Conservation (phyloP, 2,888 invertebrate species). For the Scaptomyza cyrtandrae region DNA sequence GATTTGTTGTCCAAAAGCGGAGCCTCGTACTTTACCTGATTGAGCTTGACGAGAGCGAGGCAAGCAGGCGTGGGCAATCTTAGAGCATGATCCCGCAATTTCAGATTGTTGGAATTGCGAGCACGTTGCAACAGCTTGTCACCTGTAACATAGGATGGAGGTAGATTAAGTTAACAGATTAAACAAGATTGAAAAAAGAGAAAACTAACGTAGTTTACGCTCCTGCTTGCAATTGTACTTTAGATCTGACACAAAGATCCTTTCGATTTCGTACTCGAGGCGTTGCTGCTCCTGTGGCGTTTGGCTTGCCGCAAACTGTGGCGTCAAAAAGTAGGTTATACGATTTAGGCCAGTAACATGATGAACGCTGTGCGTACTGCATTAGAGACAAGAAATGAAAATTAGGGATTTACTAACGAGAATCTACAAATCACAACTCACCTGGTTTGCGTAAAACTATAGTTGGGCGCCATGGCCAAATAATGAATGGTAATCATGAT, state of each 20-base stretch:
- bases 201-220: constrained; percentile 64
- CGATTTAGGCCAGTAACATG: constrained; percentile 90
- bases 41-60: constrained; percentile 46
- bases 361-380: constrained; percentile 84
- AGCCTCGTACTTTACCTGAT: constrained; percentile 10
- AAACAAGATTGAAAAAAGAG: too few species aligned
- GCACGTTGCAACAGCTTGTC: constrained; percentile 63
- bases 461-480: constrained; percentile 88
- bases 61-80: constrained; percentile 64
- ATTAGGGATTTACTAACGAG: background rate
- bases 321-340: constrained; percentile 97
- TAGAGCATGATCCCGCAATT: constrained; percentile 49
- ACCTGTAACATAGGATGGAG: constrained; percentile 38
- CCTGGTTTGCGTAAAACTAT: constrained; percentile 91
- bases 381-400: background rate
- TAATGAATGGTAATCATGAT: constrained; percentile 85
- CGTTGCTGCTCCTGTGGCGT: constrained; percentile 37
- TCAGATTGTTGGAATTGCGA: constrained; percentile 48
- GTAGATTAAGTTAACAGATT: background rate
- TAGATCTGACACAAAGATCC: constrained; percentile 53
- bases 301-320: constrained; percentile 88
- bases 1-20: constrained; percentile 30
- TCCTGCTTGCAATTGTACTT: constrained; percentile 65
- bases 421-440: constrained; percentile 53
- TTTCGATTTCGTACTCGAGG: constrained; percentile 62